Base-by-base conservation (phyloP, 2,888 invertebrate genomes). In the Drosophila parthenogenetica region DNA sequence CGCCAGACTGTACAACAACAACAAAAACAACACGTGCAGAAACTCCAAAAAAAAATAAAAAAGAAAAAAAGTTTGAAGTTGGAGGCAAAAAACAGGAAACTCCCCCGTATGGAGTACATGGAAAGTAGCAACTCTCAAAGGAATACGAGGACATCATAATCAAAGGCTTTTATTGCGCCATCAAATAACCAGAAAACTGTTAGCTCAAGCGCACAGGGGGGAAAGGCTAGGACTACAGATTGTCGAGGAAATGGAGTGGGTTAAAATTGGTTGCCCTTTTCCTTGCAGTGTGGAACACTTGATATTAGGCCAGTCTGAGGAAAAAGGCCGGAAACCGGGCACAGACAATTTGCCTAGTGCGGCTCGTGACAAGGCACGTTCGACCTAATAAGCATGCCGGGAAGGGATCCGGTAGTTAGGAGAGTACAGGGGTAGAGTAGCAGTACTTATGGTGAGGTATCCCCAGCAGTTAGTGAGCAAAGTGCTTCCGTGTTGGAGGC, bases 161-260 rank as follows among this genome's bases (percentile, higher is more conserved):
- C 85, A 88, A 88, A 86, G 88, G 79, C 79, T 64, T 76, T 85
- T 85, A 80, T 79, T 71, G 74, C 83, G 71, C 83, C 83, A 82
- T 79, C 83, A 75, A 81, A 79, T 70, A 78, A 70, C 70, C 78
- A 78, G 85, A 70, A 84, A 81, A 81, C 71, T 74, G 79, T 67
- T 73, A 68, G 65, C 69, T 81, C 69, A 69, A 78, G 70, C 54
- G 79, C 39, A 67, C 50, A 19, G 42, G 53, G 50, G 53, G 43
- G 13, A 8, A 5, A 29, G 29, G 29, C 29, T 29, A 29, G 29
- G 17, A 14, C 10, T 13, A 37, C 37, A 40, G 29, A 16, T 19
- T 16, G n/a, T 2, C 8, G 4, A 19, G 51, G 37, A 8, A 4
- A 16, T 2, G 37, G 48, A n/a, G 17, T 8, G 29, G 43, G 22